Evolutionary conservation across 2,888 invertebrate species (phyloP).

Genomic region (Synanthedon tipuliformis): DNA sequence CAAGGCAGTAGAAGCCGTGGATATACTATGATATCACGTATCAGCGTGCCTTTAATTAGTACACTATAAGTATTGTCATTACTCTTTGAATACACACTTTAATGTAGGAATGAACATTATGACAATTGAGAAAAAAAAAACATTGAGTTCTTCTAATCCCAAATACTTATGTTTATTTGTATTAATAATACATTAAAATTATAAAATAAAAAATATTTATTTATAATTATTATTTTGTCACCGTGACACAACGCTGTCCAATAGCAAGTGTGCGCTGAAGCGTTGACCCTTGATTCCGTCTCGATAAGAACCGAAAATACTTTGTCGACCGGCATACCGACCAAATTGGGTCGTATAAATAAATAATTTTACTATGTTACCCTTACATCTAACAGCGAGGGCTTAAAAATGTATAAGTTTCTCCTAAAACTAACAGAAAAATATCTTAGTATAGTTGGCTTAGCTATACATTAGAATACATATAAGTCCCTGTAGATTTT

Average conservation of each 20-base stretch:
- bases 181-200: too few species aligned
- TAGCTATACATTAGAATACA: not conserved
- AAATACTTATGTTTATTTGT: too few species aligned
- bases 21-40: too few species aligned
- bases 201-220: too few species aligned
- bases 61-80: too few species aligned
- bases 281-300: conserved; percentile 61
- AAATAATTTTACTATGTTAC: conserved; percentile 59
- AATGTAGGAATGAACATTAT: too few species aligned
- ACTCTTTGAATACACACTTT: too few species aligned
- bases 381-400: conserved; percentile 44
- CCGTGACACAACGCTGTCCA: conserved; percentile 26
- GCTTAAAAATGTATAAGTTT: conserved; percentile 40
- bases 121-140: too few species aligned
- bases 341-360: conserved; percentile 63
- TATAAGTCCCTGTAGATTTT: not conserved
- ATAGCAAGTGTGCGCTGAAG: conserved; percentile 49
- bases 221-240: too few species aligned
- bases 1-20: too few species aligned
- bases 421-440: conserved; percentile 20
- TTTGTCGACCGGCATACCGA: conserved; percentile 56
- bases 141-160: too few species aligned
- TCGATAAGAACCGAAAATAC: conserved; percentile 62
- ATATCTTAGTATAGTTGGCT: conserved; percentile 10
- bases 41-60: too few species aligned